phyloP scores from a whole-genome alignment of 2,888 invertebrate species.

The Geophilus truncorum region DNA sequence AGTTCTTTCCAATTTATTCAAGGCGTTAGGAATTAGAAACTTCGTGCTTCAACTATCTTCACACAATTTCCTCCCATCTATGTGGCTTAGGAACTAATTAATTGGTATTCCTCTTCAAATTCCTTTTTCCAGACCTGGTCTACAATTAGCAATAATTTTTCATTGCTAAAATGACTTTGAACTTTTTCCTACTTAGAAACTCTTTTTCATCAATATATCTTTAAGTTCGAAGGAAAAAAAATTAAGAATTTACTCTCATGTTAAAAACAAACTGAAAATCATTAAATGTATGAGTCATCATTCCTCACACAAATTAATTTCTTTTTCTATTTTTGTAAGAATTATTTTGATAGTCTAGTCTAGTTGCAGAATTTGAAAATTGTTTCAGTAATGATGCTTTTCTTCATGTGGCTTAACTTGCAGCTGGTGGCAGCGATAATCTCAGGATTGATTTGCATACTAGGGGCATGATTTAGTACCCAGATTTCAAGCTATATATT shows the following conservation, averaged over 20 bases:
- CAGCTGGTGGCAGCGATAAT: neutral
- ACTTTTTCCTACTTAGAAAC: neutral
- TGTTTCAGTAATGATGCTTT: conserved; percentile 3
- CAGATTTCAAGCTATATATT: neutral
- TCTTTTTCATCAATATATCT: neutral
- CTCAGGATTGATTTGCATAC: conserved; percentile 3
- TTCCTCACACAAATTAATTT: neutral
- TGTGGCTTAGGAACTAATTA: conserved; percentile 22
- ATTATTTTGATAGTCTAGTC: neutral
- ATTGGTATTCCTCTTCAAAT: neutral
- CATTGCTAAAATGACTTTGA: conserved; percentile 14
- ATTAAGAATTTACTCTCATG: too few relatives aligned
- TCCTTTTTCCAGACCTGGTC: neutral
- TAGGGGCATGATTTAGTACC: neutral
- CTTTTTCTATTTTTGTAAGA: neutral
- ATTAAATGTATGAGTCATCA: neutral
- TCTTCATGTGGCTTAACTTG: neutral
- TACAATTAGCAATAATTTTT: conserved; percentile 25
- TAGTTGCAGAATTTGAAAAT: neutral
- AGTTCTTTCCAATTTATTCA: conserved; percentile 24
- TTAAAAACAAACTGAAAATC: too few relatives aligned
- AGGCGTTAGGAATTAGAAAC: conserved; percentile 20
- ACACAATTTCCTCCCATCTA: conserved; percentile 8
- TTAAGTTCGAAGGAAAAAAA: neutral
- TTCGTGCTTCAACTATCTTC: conserved; percentile 10